phyloP scores from a whole-genome alignment of 2,113 vertebrate species.

The Seriola dumerili region DNA sequence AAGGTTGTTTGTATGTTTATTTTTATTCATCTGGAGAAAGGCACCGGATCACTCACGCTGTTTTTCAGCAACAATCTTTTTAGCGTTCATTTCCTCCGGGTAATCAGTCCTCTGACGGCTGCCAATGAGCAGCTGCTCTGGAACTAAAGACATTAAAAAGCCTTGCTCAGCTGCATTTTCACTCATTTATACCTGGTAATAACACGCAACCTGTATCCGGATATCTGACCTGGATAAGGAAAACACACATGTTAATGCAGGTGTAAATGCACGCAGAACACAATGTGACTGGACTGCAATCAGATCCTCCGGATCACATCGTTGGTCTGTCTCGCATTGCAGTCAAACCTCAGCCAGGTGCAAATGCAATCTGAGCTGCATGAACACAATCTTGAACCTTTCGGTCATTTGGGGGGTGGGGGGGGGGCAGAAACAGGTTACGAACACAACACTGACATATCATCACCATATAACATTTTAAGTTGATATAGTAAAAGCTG shows the following conservation, averaged over 20 bases:
- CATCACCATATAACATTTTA: no score
- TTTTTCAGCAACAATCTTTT: conserved; percentile 2
- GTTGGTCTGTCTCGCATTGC: neutral
- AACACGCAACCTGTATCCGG: neutral
- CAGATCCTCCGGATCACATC: neutral
- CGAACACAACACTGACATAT: neutral
- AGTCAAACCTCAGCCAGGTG: neutral
- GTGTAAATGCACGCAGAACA: neutral
- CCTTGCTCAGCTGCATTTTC: neutral
- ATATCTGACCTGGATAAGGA: neutral
- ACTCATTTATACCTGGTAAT: neutral
- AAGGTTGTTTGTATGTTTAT: conserved; percentile 25
- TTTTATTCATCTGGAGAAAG: conserved; percentile 21
- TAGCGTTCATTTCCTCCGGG: neutral
- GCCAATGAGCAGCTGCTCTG: neutral
- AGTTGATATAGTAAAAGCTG: no score
- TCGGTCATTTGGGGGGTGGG: no score
- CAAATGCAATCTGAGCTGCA: neutral
- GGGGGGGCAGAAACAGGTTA: neutral
- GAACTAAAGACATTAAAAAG: neutral
- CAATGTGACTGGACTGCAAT: neutral
- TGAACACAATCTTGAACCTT: no score
- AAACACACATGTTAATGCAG: no score
- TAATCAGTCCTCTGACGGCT: no score
- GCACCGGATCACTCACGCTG: neutral